A percentile compares a stretch with the other conserved stretches of the same genome.
These are phyloP conservation scores for Chrysopilus asiliformis DNA, from an alignment of 2,888 invertebrate species.

Conservation along the genomic window DNA sequence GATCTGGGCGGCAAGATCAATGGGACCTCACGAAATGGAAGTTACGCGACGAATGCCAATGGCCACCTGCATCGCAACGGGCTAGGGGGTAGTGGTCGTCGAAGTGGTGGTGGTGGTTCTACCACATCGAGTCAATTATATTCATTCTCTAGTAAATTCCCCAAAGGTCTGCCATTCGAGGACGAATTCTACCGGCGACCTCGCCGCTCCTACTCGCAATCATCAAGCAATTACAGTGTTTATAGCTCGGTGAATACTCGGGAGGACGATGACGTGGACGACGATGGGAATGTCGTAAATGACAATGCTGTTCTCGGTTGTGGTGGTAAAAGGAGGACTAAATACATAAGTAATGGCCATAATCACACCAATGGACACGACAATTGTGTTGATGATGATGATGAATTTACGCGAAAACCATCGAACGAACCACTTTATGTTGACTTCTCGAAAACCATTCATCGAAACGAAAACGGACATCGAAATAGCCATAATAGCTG, in stretches of 20 bases:
- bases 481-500: slow-evolving; percentile 1
- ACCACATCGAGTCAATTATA: slow-evolving; percentile 21
- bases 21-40: too few species aligned
- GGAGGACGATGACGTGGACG: slow-evolving; percentile 10
- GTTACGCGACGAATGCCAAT: too few species aligned
- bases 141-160: slow-evolving; percentile 34
- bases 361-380: background rate
- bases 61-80: too few species aligned
- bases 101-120: background rate
- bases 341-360: background rate
- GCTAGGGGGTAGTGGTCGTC: too few species aligned
- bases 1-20: background rate
- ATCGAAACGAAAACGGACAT: too few species aligned
- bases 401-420: slow-evolving; percentile 35
- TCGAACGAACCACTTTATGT: slow-evolving; percentile 35
- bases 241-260: slow-evolving; percentile 20
- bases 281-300: too few species aligned
- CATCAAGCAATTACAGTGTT: slow-evolving; percentile 34
- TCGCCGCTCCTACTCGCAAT: slow-evolving; percentile 31
- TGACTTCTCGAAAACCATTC: slow-evolving; percentile 33
- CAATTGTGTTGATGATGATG: slow-evolving; percentile 20
- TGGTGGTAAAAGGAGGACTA: background rate
- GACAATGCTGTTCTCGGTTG: too few species aligned
- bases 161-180: slow-evolving; percentile 35
- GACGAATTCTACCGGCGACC: slow-evolving; percentile 28